phyloP scores from a whole-genome alignment of 2,888 invertebrate genomes.

The Netelia virgata region DNA sequence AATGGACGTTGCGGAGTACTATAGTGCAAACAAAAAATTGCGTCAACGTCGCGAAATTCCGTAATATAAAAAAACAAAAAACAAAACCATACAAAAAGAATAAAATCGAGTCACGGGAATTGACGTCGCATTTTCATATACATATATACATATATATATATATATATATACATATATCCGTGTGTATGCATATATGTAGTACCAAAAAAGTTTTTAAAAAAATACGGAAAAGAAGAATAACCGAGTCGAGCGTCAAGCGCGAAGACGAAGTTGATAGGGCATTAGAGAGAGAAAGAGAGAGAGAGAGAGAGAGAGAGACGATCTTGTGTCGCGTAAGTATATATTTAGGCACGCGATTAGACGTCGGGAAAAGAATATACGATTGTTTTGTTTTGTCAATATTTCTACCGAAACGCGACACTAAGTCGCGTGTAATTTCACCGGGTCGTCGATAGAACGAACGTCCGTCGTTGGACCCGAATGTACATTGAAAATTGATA shows the following conservation, averaged over 20 bases:
- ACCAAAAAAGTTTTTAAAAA: constrained; percentile 59
- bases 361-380: constrained; percentile 10
- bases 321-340: constrained; percentile 21
- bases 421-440: not conserved
- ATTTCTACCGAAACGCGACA: constrained; percentile 8
- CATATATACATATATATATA: constrained; percentile 8
- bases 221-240: constrained; percentile 21
- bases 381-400: constrained; percentile 10
- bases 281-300: constrained; percentile 39
- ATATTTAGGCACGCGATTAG: not conserved
- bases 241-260: constrained; percentile 50
- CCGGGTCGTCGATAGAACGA: not conserved
- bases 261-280: constrained; percentile 58
- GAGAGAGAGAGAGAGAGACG: not conserved
- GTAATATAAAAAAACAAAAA: constrained; percentile 1
- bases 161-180: constrained; percentile 13
- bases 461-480: not conserved
- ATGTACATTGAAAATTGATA: constrained; percentile 63
- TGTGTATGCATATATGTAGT: constrained; percentile 29
- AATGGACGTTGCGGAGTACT: constrained; percentile 28
- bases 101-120: constrained; percentile 33
- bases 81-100: not conserved
- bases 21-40: constrained; percentile 21
- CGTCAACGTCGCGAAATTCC: constrained; percentile 25
- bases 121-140: constrained; percentile 16